Percentiles rank a stretch among this genome's conserved stretches.
Conservation (phyloP, 2,888 invertebrate species). For the Microctonus aethiopoides region DNA sequence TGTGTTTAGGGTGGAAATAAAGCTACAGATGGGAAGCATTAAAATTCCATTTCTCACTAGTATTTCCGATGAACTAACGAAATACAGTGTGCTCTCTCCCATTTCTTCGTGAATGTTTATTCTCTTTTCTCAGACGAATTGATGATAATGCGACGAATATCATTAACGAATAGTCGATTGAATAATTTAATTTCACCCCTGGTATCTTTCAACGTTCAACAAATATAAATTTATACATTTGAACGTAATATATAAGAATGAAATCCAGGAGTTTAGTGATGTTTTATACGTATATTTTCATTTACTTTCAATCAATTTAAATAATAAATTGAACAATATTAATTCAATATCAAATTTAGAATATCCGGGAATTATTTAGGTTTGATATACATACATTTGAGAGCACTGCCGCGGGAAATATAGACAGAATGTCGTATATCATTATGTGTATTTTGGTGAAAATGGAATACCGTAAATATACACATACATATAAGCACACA, state of each 20-base stretch:
- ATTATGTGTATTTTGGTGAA: conserved; percentile 41
- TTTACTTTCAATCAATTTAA: not conserved
- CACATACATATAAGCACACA: too few relatives aligned
- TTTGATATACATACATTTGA: conserved; percentile 30
- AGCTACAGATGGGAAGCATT: conserved; percentile 10
- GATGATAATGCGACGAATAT: not conserved
- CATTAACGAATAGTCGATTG: conserved; percentile 8
- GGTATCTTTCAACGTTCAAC: not conserved
- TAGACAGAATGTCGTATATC: conserved; percentile 32
- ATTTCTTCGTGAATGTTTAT: not conserved
- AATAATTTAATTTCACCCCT: conserved; percentile 23
- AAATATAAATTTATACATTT: not conserved
- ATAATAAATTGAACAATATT: not conserved
- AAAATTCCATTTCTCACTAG: conserved; percentile 30
- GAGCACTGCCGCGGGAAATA: conserved; percentile 3
- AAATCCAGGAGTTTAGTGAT: not conserved
- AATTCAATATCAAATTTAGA: not conserved
- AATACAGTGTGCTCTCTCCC: not conserved
- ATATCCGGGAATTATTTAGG: conserved; percentile 48
- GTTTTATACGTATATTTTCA: not conserved
- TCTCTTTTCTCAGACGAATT: not conserved
- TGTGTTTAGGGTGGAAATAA: too few relatives aligned
- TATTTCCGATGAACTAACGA: conserved; percentile 2
- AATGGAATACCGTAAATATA: conserved; percentile 31
- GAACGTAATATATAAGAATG: not conserved